Conservation (phyloP, 2,888 invertebrate genomes). For the Sinopyrophorus schimmeli region DNA sequence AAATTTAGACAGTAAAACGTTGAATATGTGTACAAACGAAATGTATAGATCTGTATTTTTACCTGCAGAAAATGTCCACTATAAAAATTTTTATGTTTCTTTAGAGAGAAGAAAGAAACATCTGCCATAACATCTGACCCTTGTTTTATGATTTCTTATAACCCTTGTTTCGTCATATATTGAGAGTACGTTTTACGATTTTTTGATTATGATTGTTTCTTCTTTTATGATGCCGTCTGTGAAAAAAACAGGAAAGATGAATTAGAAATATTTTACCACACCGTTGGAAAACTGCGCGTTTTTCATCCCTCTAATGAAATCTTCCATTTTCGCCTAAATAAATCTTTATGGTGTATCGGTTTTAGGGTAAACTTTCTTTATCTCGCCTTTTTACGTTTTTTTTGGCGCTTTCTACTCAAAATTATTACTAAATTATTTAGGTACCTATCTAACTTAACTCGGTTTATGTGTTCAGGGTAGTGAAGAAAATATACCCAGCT, state of each 20-base stretch:
- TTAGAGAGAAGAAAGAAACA: constrained; percentile 27
- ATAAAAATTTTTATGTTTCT: constrained; percentile 31
- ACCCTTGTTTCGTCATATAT: constrained; percentile 33
- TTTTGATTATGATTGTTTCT: constrained; percentile 33
- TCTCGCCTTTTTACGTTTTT: no score
- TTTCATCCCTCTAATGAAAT: no score
- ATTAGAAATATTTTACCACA: constrained; percentile 26
- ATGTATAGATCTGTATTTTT: constrained; percentile 19
- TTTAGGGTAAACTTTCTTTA: no score
- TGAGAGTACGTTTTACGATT: constrained; percentile 32
- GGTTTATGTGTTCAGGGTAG: no score
- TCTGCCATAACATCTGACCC: constrained; percentile 31
- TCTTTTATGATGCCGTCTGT: constrained; percentile 25
- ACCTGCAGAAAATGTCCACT: constrained; percentile 30
- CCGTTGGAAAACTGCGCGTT: no score
- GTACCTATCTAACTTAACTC: no score
- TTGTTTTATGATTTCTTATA: constrained; percentile 34
- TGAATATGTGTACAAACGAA: constrained; percentile 21
- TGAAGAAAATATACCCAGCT: no score
- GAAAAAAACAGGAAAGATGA: constrained; percentile 24
- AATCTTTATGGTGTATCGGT: no score
- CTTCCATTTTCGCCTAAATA: no score
- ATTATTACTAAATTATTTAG: no score
- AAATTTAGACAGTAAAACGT: constrained; percentile 9
- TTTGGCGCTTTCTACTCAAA: no score